These are phyloP conservation scores for Syrista parreyssii DNA, from an alignment of 2,888 invertebrate genomes.

Conservation along the genomic window DNA sequence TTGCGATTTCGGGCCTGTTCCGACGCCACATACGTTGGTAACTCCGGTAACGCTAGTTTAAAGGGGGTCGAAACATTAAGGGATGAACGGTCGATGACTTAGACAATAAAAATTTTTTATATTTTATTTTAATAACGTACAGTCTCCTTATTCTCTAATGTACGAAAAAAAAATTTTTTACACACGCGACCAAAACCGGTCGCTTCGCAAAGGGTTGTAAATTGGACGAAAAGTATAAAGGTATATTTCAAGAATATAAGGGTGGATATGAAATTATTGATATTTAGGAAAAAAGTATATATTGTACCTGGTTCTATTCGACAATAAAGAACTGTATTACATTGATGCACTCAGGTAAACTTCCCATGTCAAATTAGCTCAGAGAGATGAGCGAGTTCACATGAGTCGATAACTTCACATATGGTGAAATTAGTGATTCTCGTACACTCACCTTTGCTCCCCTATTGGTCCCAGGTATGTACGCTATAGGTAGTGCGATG, in stretches of 20 bases:
- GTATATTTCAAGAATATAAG: background rate
- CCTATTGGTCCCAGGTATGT: background rate
- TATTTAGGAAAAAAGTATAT: background rate
- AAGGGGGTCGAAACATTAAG: background rate
- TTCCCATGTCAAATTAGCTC: conserved; percentile 62
- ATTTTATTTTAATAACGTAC: background rate
- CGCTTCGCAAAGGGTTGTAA: background rate
- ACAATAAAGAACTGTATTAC: background rate
- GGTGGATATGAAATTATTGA: background rate
- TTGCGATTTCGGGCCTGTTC: conserved; percentile 23
- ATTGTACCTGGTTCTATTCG: background rate
- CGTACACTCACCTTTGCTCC: conserved; percentile 6
- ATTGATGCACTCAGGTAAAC: conserved; percentile 18
- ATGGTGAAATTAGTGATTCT: conserved; percentile 22
- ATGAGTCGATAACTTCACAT: conserved; percentile 37
- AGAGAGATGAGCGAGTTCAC: conserved; percentile 50
- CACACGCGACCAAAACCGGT: background rate
- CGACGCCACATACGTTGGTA: background rate
- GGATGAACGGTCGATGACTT: no score
- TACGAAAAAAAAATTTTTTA: background rate
- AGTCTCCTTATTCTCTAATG: background rate
- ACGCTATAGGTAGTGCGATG: conserved; percentile 23
- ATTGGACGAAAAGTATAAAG: background rate
- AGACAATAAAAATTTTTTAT: no score
- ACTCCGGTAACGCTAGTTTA: background rate